Conservation (phyloP, 1,140 invertebrate genomes). For the Drosophila arawakana region DNA sequence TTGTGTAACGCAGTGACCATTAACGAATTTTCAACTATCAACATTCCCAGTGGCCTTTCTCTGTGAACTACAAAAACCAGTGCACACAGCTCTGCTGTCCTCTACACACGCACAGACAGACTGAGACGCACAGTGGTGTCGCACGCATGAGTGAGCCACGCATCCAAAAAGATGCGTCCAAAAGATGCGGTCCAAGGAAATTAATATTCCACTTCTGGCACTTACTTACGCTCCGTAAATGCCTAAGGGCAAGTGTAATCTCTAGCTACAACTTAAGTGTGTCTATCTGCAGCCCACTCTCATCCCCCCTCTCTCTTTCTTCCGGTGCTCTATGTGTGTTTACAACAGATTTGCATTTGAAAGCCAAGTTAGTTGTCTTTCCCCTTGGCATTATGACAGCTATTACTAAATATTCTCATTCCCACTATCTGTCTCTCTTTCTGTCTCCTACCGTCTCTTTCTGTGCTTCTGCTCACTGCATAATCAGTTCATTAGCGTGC, state of each 20-base stretch:
- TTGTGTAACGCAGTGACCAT: conserved; percentile 65
- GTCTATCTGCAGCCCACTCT: neutral
- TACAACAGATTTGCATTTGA: conserved; percentile 59
- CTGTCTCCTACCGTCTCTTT: neutral
- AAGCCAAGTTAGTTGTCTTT: conserved; percentile 26
- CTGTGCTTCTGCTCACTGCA: conserved; percentile 31
- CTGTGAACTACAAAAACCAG: neutral
- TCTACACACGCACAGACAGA: conserved; percentile 39
- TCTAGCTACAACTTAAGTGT: conserved; percentile 37
- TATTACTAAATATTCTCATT: neutral
- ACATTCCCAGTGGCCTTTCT: conserved; percentile 51
- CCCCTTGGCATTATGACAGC: neutral
- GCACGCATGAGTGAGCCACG: conserved; percentile 63
- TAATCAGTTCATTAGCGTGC: conserved; percentile 76
- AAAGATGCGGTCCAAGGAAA: conserved; percentile 65
- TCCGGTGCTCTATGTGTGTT: conserved; percentile 10
- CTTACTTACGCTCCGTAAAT: conserved; percentile 80
- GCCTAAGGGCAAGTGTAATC: conserved; percentile 65
- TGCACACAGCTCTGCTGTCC: conserved; percentile 32
- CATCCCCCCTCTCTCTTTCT: neutral
- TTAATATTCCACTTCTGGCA: conserved; percentile 82
- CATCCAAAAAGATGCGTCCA: conserved; percentile 37
- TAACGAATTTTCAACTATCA: conserved; percentile 82
- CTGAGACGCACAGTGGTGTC: conserved; percentile 17
- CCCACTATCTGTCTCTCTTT: neutral